Conservation (phyloP, 2,888 invertebrate species). For the Dioctria rufipes region DNA sequence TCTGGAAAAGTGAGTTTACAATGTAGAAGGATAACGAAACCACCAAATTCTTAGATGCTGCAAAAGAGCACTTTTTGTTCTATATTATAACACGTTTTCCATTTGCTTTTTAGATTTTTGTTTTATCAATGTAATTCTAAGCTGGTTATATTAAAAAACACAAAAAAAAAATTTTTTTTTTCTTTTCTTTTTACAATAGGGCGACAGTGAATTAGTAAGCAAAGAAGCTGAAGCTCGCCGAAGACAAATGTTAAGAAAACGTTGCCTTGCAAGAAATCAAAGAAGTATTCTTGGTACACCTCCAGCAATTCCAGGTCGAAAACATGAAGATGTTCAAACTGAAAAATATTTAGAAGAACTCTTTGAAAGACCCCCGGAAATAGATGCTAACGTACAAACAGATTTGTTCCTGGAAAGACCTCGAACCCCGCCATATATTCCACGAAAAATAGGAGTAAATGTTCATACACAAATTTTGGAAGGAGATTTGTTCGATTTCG, state of each 20-base stretch:
- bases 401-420: conserved; percentile 90
- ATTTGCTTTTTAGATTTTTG: background rate
- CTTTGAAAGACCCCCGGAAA: conserved; percentile 82
- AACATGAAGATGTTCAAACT: conserved; percentile 91
- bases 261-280: conserved; percentile 73
- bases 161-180: too few relatives aligned
- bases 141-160: too few relatives aligned
- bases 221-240: conserved; percentile 74
- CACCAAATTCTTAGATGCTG: background rate
- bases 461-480: conserved; percentile 89
- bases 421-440: conserved; percentile 83
- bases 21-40: conserved; percentile 9
- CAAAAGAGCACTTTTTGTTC: background rate
- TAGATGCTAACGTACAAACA: conserved; percentile 87
- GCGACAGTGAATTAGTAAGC: conserved; percentile 71
- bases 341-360: conserved; percentile 91
- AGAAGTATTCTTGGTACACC: conserved; percentile 72
- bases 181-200: conserved; percentile 65
- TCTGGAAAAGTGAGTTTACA: conserved; percentile 65
- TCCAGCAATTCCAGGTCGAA: conserved; percentile 80
- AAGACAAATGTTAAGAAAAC: conserved; percentile 81
- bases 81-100: background rate
- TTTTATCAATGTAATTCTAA: background rate
- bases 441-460: conserved; percentile 86
- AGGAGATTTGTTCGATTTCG: conserved; percentile 95